Evolutionary conservation across 30 jellyfish, hydroid and myxozoan species (phyloP).

Genomic region (Chrysaora quinquecirrha): DNA sequence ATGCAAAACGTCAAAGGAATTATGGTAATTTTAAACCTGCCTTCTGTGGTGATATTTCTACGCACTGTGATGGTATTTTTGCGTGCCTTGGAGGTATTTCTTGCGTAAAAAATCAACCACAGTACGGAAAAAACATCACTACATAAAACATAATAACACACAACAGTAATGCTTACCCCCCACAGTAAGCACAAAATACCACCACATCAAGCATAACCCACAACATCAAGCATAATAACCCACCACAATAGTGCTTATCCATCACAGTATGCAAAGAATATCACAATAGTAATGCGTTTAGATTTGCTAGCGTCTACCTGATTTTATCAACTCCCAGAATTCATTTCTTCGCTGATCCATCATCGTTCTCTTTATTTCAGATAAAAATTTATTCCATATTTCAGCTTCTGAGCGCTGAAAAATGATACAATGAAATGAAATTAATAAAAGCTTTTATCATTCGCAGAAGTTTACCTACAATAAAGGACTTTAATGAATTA

Average conservation of each 20-base stretch:
- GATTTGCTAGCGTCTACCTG: too few species aligned
- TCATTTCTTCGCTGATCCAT: constrained; percentile 79
- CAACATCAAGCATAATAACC: too few species aligned
- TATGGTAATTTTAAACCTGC: too few species aligned
- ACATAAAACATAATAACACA: neutral
- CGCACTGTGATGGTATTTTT: too few species aligned
- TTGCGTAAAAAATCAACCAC: neutral
- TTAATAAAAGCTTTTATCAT: neutral
- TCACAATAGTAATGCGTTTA: too few species aligned
- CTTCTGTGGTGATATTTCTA: too few species aligned
- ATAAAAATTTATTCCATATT: constrained; percentile 64
- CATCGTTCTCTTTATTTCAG: constrained; percentile 56
- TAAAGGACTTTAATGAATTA: neutral
- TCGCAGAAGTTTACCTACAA: neutral
- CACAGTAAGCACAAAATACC: too few species aligned
- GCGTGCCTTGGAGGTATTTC: neutral
- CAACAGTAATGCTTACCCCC: too few species aligned
- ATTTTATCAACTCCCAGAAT: constrained; percentile 71
- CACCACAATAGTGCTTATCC: too few species aligned
- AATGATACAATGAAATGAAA: neutral
- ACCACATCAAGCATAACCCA: too few species aligned
- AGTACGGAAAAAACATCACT: neutral
- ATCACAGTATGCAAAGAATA: too few species aligned
- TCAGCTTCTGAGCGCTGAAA: constrained; percentile 35
- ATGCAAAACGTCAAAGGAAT: too few species aligned